Evolutionary conservation across 2,113 vertebrate genomes (phyloP).

Genomic region (Microtus richardsoni): DNA sequence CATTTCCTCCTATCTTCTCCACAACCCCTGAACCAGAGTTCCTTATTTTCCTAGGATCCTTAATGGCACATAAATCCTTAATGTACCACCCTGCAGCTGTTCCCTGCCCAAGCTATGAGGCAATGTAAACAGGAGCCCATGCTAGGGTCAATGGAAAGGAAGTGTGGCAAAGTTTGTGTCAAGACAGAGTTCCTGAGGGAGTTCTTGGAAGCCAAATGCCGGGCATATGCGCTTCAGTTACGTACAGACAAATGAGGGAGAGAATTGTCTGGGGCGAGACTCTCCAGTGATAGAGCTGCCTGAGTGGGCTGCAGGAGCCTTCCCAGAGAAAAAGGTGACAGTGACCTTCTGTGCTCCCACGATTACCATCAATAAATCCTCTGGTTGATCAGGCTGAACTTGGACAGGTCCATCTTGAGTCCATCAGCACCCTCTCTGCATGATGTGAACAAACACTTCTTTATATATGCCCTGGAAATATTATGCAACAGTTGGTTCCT

Average conservation of each 20-base stretch:
- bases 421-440: neutral
- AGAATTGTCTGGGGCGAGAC: neutral
- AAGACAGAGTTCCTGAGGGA: neutral
- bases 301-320: neutral
- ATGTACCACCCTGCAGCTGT: neutral
- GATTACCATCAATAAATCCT: neutral
- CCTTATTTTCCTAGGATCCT: neutral
- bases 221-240: neutral
- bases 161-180: neutral
- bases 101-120: neutral
- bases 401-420: neutral
- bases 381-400: neutral
- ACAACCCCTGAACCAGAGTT: neutral
- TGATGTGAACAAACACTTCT: neutral
- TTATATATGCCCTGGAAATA: neutral
- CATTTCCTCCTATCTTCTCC: too few species aligned
- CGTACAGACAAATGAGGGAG: neutral
- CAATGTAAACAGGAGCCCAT: neutral
- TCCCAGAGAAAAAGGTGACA: neutral
- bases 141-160: neutral
- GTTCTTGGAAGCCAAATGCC: neutral
- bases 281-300: neutral
- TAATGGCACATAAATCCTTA: conserved; percentile 5
- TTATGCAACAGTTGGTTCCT: neutral
- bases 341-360: neutral